Percentiles rank a stretch among this genome's conserved stretches.
Evolutionary conservation across 2,797 vertebrate species (phyloP).

Genomic region (Chromobotia macracanthus): DNA sequence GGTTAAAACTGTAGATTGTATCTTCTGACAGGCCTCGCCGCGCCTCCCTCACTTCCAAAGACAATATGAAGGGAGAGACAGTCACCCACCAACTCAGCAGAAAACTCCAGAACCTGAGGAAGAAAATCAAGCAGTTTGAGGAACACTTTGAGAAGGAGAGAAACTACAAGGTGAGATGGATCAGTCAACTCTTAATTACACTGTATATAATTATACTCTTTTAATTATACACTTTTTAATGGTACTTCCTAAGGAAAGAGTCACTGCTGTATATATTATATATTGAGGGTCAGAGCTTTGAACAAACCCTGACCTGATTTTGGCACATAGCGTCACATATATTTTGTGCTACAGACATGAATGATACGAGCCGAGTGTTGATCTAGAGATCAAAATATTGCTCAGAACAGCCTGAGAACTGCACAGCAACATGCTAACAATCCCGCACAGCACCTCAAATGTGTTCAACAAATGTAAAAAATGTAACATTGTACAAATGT

Average conservation of each 20-base stretch:
- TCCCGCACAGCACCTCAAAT: no score
- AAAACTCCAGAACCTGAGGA: slow-evolving; percentile 91
- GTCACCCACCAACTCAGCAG: slow-evolving; percentile 93
- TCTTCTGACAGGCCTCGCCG: slow-evolving; percentile 81
- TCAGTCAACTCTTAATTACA: not conserved
- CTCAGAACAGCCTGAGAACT: not conserved
- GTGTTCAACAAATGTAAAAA: no score
- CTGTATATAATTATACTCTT: no score
- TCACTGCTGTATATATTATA: no score
- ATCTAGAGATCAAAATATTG: not conserved
- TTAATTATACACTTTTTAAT: no score
- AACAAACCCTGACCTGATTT: no score
- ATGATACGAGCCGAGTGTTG: no score
- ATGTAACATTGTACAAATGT: not conserved
- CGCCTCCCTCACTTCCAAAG: slow-evolving; percentile 91
- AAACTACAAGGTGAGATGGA: slow-evolving; percentile 85
- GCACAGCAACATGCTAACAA: not conserved
- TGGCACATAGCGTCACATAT: no score
- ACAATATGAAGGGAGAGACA: slow-evolving; percentile 86
- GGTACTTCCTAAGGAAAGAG: no score
- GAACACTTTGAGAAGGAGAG: slow-evolving; percentile 97
- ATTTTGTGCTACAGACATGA: no score
- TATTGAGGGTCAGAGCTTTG: no score
- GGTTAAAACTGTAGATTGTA: not conserved
- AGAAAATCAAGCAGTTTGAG: slow-evolving; percentile 97